phyloP scores from a whole-genome alignment of 2,113 vertebrate genomes.

The Podilymbus podiceps region DNA sequence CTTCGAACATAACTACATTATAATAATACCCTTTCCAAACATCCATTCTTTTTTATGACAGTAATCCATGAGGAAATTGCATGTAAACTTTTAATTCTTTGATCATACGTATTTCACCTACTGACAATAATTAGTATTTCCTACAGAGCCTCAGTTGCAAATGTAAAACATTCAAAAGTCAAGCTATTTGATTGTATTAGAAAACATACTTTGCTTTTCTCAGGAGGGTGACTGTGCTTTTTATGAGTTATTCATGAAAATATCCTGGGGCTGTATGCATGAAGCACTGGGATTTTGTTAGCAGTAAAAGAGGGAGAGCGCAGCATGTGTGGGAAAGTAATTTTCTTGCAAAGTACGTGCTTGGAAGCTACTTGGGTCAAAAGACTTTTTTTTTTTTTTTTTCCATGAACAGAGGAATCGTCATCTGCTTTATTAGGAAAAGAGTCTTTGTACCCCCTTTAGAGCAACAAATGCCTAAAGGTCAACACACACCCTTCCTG shows the following conservation, averaged over 20 bases:
- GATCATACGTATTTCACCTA: background rate
- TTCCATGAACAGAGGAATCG: background rate
- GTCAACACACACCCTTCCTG: background rate
- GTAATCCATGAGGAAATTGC: background rate
- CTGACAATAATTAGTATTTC: background rate
- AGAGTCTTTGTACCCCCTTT: background rate
- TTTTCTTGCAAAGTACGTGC: background rate
- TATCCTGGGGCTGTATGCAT: background rate
- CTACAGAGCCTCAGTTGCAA: background rate
- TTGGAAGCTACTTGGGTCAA: background rate
- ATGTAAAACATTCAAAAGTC: background rate
- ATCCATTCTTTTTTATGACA: background rate
- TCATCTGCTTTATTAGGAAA: background rate
- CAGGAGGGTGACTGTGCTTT: background rate
- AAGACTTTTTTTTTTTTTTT: background rate
- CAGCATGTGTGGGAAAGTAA: background rate
- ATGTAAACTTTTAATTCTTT: background rate
- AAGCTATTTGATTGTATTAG: background rate
- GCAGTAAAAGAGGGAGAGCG: background rate
- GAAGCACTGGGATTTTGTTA: background rate
- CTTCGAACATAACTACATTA: background rate
- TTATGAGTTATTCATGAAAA: slow-evolving; percentile 5
- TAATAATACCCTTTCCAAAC: background rate
- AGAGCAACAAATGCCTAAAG: background rate
- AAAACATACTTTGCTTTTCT: background rate